phyloP scores from a whole-genome alignment of 2,113 vertebrate genomes.

The Salvelinus namaycush region DNA sequence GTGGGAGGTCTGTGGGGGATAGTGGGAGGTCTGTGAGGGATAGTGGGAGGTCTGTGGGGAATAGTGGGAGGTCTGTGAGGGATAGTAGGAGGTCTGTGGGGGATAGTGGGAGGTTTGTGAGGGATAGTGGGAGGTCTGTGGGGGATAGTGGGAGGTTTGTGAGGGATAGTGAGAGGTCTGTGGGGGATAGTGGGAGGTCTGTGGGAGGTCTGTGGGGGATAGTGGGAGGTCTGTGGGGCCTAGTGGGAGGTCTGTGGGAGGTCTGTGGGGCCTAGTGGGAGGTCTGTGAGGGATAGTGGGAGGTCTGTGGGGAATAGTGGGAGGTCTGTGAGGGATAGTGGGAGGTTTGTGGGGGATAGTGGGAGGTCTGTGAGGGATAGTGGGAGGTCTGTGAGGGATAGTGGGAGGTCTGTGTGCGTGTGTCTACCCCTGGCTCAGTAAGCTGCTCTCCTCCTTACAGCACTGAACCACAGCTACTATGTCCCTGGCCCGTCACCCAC shows the following conservation, averaged over 20 bases:
- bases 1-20: conserved; percentile 21
- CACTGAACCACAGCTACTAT: conserved; percentile 26
- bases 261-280: neutral
- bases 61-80: neutral
- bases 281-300: too few species aligned
- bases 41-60: conserved; percentile 22
- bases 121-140: conserved; percentile 3
- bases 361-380: too few species aligned
- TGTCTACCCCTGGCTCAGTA: conserved; percentile 50
- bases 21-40: neutral
- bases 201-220: too few species aligned
- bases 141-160: conserved; percentile 1
- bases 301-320: too few species aligned
- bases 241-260: too few species aligned
- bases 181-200: too few species aligned
- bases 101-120: neutral
- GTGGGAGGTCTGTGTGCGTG: neutral
- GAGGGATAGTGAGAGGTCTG: too few species aligned
- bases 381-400: conserved; percentile 22
- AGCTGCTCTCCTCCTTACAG: conserved; percentile 30
- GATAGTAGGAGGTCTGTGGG: conserved; percentile 17
- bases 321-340: conserved; percentile 9
- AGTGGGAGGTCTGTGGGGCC: too few species aligned
- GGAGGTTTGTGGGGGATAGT: too few species aligned
- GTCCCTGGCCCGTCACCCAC: conserved; percentile 20